A percentile compares a stretch with the other conserved stretches of the same genome.
phyloP scores from a whole-genome alignment of 1,140 invertebrate species.

The Apocrypta bakeri region DNA sequence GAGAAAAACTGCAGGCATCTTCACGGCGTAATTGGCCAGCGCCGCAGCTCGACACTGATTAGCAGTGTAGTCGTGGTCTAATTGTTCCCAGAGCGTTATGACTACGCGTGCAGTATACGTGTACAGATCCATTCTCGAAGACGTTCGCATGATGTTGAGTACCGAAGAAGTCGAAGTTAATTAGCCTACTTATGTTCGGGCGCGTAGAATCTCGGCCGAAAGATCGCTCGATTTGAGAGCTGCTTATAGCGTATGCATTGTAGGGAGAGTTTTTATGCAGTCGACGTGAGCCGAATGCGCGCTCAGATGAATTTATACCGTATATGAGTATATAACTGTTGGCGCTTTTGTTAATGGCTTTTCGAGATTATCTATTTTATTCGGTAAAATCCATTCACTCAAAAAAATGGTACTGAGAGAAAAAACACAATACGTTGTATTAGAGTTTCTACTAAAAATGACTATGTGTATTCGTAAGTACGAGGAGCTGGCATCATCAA shows the following conservation, averaged over 20 bases:
- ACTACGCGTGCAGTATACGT: slow-evolving; percentile 14
- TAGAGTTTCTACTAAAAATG: no score
- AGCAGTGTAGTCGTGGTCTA: slow-evolving; percentile 67
- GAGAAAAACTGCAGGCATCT: slow-evolving; percentile 10
- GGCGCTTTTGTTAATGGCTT: no score
- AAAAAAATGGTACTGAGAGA: no score
- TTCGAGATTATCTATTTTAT: no score
- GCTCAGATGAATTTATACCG: not conserved
- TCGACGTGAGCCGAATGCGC: not conserved
- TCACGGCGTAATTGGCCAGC: slow-evolving; percentile 19
- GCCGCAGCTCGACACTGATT: slow-evolving; percentile 58
- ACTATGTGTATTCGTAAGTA: no score
- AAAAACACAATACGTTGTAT: no score
- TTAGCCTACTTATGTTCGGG: slow-evolving; percentile 29
- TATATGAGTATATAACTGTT: not conserved
- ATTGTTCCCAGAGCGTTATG: slow-evolving; percentile 57
- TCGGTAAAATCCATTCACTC: no score
- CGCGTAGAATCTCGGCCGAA: slow-evolving; percentile 24
- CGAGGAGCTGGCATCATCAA: no score
- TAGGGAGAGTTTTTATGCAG: not conserved
- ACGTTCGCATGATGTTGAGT: not conserved
- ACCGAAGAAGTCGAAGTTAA: slow-evolving; percentile 3
- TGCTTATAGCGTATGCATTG: not conserved
- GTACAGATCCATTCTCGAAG: not conserved
- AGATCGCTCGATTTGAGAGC: slow-evolving; percentile 5